Base-by-base conservation (phyloP, 2,113 vertebrate species). In the Desmodus rotundus region DNA sequence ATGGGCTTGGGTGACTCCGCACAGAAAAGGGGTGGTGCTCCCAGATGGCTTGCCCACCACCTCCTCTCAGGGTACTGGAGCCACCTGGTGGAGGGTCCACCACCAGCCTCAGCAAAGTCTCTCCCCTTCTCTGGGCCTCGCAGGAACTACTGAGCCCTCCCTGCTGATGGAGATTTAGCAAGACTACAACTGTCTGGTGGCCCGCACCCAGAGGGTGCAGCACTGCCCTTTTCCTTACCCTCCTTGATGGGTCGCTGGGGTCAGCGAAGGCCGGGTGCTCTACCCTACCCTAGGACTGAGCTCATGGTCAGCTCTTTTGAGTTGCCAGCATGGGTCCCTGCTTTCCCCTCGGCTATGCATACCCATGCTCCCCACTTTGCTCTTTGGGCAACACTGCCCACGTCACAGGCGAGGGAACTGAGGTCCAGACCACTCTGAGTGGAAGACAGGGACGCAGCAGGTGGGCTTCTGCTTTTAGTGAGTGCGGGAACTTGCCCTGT, bases 261-360 rank as follows among this genome's bases (percentile, higher is more conserved):
- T 24, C 54, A 26, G 82, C 7, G 74, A 0, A 7, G 72, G n/a
- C 1, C 36, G 0, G 8, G 54, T 52, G 36, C 52, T 82, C 82
- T 0, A 28, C 43, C 14, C 19, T 7, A 31, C 54, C 31, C 56
- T 1, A 11, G 24, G 1, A 2, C 19, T 19, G 0, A 15, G 3
- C 0, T 22, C 58, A 1, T 14, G 2, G 33, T 1, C 47, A 11
- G 50, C 56, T n/a, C 8, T 14, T 36, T 22, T 1, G 41, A 3
- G 76, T 56, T 16, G 72, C 20, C 1, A 61, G 19, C 6, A 4
- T 11, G 10, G 13, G 45, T 31, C 65, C 17, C 19, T 0, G 20
- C 16, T 38, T 7, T 81, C 19, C n/a, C n/a, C n/a, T n/a, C n/a
- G n/a, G n/a, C n/a, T n/a, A n/a, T n/a, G n/a, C n/a, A n/a, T n/a